phyloP scores from a whole-genome alignment of 2,888 invertebrate species.

The Leptodirus hochenwartii region DNA sequence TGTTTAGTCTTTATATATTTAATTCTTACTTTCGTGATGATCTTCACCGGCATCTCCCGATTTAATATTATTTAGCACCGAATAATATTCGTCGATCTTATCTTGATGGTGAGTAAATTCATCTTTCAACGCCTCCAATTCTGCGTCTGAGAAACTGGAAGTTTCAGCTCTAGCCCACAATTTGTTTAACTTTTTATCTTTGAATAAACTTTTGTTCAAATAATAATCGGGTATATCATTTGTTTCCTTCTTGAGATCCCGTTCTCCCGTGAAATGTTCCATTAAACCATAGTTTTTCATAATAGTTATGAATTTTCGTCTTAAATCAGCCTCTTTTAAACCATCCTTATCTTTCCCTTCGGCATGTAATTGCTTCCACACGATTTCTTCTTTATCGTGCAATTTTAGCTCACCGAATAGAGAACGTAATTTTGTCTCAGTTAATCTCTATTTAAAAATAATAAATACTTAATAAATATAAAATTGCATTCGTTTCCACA shows the following conservation, averaged over 20 bases:
- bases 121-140: slow-evolving; percentile 64
- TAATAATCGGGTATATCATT: slow-evolving; percentile 36
- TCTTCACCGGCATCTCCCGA: slow-evolving; percentile 35
- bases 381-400: slow-evolving; percentile 83
- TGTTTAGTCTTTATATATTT: slow-evolving; percentile 6
- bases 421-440: slow-evolving; percentile 69
- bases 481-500: slow-evolving; percentile 11
- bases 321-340: slow-evolving; percentile 57
- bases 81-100: slow-evolving; percentile 79
- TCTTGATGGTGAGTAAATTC: slow-evolving; percentile 87
- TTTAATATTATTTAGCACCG: slow-evolving; percentile 53
- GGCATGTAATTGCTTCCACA: slow-evolving; percentile 60
- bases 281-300: slow-evolving; percentile 65
- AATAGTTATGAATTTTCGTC: slow-evolving; percentile 63
- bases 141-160: slow-evolving; percentile 72
- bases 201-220: slow-evolving; percentile 60
- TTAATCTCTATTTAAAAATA: slow-evolving; percentile 42
- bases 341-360: slow-evolving; percentile 81
- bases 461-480: slow-evolving; percentile 6
- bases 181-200: slow-evolving; percentile 76
- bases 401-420: slow-evolving; percentile 76
- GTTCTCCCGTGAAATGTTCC: slow-evolving; percentile 63
- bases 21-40: slow-evolving; percentile 42
- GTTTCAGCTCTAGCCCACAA: slow-evolving; percentile 80
- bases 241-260: too few species aligned